These are phyloP conservation scores for Capromys pilorides DNA, from an alignment of 2,797 vertebrate genomes.

Conservation along the genomic window DNA sequence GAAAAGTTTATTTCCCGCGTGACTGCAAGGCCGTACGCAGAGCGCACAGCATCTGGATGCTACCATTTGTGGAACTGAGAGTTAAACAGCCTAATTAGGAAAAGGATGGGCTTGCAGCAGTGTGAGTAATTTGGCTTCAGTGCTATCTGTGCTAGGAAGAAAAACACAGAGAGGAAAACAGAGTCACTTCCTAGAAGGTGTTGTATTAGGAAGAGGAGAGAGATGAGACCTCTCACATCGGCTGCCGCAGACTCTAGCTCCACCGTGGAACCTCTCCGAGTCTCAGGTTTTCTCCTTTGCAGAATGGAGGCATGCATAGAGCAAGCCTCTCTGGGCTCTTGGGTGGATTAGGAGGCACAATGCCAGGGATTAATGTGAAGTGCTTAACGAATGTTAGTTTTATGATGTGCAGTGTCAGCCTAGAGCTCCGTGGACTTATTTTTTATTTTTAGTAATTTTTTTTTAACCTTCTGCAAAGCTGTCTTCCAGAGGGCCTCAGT, in stretches of 20 bases:
- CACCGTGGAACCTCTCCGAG: not conserved
- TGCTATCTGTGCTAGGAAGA: not conserved
- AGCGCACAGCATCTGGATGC: not conserved
- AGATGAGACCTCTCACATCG: not conserved
- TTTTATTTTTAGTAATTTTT: no score
- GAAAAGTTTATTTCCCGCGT: constrained; percentile 66
- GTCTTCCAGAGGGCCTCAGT: no score
- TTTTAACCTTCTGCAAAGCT: no score
- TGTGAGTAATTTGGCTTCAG: not conserved
- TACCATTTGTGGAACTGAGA: not conserved
- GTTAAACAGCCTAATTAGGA: not conserved
- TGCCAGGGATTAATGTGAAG: not conserved
- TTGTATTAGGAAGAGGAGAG: not conserved
- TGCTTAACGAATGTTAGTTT: constrained; percentile 16
- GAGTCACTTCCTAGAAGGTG: not conserved
- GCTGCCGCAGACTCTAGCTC: not conserved
- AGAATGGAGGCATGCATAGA: not conserved
- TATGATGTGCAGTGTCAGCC: not conserved
- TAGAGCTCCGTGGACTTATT: not conserved
- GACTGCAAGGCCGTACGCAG: not conserved
- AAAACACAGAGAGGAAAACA: not conserved
- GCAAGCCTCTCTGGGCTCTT: not conserved
- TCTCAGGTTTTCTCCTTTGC: constrained; percentile 40
- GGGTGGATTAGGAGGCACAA: constrained; percentile 28
- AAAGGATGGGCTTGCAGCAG: constrained; percentile 25